Base-by-base conservation (phyloP, 2,888 invertebrate genomes). In the Trypoxylon attenuatum region DNA sequence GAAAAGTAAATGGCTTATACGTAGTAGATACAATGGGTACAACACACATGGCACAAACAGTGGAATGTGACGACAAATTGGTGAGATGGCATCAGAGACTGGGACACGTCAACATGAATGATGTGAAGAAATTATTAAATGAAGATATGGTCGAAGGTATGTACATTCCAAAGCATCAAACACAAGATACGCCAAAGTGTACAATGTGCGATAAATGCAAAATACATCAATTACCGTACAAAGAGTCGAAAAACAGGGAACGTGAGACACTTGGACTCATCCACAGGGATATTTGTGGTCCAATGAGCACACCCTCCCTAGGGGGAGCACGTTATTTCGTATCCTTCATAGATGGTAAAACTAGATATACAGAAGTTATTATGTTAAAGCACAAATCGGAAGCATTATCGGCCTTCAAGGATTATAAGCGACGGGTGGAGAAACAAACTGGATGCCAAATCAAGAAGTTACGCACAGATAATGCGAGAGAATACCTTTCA, bases 341-440 rank as follows among this genome's bases (percentile, higher is more conserved):
- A 0, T 65, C 65, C 0, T 71, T 74, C 16, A 71, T 69, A 6
- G 69, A 71, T 45, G 69, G 67, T 18, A 52, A 33, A 5, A 60
- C 54, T 0, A 29, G 65, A 13, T 56, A 62, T n/a, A 60, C 42
- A 0, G 45, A 69, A 5, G 33, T 65, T 1, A 38, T 22, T 1
- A 27, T 65, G 13, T 15, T 74, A 2, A 63, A 59, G 27, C 39
- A 51, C 1, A 15, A 33, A 6, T 51, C 43, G 0, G 67, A 71
- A 1, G 42, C 52, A 2, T 46, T 69, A 0, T 15, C 29, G 2
- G 69, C 53, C 0, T 71, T 71, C 25, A 68, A 58, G 25, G 18
- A 50, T 33, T 71, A 69, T 10, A 71, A 64, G 16, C 23, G 27
- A 6, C 25, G 16, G 1, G 56, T 29, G 1, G 73, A 69, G 23